These are phyloP conservation scores for Aphidoletes aphidimyza DNA, from an alignment of 2,888 invertebrate genomes.

Conservation along the genomic window DNA sequence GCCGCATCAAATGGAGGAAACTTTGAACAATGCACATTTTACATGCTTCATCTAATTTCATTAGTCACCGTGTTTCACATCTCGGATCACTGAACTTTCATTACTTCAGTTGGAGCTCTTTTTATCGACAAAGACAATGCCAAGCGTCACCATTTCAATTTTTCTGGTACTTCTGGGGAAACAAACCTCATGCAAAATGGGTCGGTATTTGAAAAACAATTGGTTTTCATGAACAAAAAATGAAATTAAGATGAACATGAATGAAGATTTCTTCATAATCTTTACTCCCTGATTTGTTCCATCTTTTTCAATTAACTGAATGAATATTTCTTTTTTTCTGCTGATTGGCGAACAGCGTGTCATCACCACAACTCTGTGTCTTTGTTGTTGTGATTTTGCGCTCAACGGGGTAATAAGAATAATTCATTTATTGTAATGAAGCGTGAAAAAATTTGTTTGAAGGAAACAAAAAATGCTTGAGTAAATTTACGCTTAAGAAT, in stretches of 20 bases:
- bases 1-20: not conserved
- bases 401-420: not conserved
- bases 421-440: constrained; percentile 6
- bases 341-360: not conserved
- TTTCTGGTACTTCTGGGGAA: too few species aligned
- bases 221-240: not conserved
- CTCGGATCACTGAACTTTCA: constrained; percentile 1
- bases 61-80: not conserved
- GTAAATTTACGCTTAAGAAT: too few species aligned
- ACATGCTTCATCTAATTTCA: constrained; percentile 40
- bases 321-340: not conserved
- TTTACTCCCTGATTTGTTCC: not conserved
- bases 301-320: constrained; percentile 23
- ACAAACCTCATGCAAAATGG: too few species aligned
- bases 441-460: not conserved
- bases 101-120: too few species aligned
- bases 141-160: too few species aligned
- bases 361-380: not conserved
- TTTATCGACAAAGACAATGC: not conserved
- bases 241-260: not conserved
- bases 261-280: not conserved
- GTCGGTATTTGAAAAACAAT: not conserved
- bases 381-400: not conserved
- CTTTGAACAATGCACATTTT: constrained; percentile 9
- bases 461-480: too few species aligned